Conservation (phyloP, 2,113 vertebrate genomes). For the Redunca redunca region DNA sequence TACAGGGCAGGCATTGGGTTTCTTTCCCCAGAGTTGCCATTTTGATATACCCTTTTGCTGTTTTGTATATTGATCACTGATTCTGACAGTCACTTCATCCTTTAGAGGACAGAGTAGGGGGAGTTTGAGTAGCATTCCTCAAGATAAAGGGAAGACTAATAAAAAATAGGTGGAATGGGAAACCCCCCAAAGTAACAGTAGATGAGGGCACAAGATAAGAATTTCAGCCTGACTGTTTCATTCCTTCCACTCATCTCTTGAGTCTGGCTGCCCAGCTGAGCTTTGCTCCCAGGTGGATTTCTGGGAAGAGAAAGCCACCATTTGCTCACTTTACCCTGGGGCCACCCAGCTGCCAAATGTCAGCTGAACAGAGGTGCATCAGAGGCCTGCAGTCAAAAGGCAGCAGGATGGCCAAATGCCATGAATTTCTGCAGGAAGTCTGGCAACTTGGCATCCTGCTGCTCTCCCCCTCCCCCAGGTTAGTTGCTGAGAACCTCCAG, state of each 20-base stretch:
- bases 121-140: background rate
- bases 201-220: background rate
- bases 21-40: background rate
- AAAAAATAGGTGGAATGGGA: background rate
- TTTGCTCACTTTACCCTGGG: constrained; percentile 63
- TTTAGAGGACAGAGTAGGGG: background rate
- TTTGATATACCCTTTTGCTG: background rate
- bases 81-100: background rate
- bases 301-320: constrained; percentile 52
- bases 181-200: background rate
- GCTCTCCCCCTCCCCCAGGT: constrained; percentile 58
- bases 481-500: constrained; percentile 58
- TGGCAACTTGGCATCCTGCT: constrained; percentile 71
- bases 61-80: background rate
- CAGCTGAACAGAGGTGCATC: constrained; percentile 70
- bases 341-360: constrained; percentile 71
- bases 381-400: constrained; percentile 75
- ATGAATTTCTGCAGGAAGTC: constrained; percentile 67
- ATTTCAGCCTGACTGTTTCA: background rate
- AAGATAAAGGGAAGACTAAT: background rate
- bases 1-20: background rate
- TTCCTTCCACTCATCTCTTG: background rate
- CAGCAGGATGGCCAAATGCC: constrained; percentile 73
- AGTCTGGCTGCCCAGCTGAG: background rate
- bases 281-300: constrained; percentile 48